Percentiles rank a stretch among this genome's conserved stretches.
phyloP scores from a whole-genome alignment of 2,797 vertebrate species.

The Scyliorhinus canicula region DNA sequence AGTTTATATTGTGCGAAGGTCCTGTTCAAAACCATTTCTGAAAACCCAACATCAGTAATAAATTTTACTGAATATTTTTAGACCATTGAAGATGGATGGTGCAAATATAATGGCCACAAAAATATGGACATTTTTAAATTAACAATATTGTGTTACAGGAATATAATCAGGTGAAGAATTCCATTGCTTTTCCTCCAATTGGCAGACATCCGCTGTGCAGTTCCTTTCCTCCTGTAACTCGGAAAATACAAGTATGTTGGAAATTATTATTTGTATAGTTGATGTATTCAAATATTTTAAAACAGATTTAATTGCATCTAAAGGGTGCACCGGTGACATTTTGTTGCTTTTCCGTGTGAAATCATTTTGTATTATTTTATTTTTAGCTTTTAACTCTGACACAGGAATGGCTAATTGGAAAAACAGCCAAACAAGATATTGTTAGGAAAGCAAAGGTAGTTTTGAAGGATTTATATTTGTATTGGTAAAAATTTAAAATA shows the following conservation, averaged over 20 bases:
- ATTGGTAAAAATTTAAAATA: no score
- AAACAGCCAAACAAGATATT: background rate
- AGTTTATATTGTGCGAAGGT: background rate
- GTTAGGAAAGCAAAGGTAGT: no score
- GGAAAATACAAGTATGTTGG: background rate
- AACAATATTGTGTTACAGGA: constrained; percentile 46
- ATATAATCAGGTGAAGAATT: constrained; percentile 42
- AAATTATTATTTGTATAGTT: background rate
- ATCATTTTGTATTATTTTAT: background rate
- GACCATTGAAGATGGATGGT: background rate
- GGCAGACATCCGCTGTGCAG: constrained; percentile 37
- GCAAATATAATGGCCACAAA: background rate
- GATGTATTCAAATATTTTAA: background rate
- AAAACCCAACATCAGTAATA: background rate
- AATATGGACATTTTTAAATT: background rate
- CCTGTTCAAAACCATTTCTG: background rate
- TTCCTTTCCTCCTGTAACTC: constrained; percentile 43
- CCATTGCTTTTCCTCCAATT: constrained; percentile 49
- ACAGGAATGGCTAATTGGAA: background rate
- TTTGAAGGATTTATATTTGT: no score
- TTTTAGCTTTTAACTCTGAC: background rate
- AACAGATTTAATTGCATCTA: background rate
- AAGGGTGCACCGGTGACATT: background rate
- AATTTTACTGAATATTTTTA: background rate
- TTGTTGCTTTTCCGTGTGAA: background rate